Evolutionary conservation across 2,888 invertebrate species (phyloP), one percentile per base, ranked within the genome.

Genomic region (Idaea biselata): DNA sequence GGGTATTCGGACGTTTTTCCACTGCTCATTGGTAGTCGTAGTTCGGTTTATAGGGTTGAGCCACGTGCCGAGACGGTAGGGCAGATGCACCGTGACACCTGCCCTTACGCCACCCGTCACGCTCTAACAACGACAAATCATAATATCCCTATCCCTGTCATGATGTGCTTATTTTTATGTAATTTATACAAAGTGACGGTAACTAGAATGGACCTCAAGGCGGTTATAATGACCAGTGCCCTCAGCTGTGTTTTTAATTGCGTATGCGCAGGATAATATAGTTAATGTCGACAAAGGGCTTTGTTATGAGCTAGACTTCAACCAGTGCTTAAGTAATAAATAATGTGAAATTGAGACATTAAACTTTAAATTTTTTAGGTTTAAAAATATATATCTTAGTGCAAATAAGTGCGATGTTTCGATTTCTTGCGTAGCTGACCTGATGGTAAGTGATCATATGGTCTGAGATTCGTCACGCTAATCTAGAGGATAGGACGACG

Each of bases 11-110:
- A 81, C 81, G 87, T 91, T 90, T 87, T 44, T 84, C 87, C 82
- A 81, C 74, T 64, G 62, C 53, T 44, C 76, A 77, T 72, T 78
- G 76, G 80, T 72, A 79, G 79, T 75, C 75, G 78, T 74, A 79
- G 84, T 85, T 86, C 84, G 86, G 80, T 78, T 84, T 83, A 83
- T 88, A 88, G 91, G 91, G 91, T 88, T 83, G 87, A 81, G 85
- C 88, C 91, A 90, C 91, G 91, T 90, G 91, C 90, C 88, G 81
- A 44, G 44, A 77, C 81, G 75, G 79, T 77, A 77, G 73, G 80
- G 91, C 91, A 91, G 91, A 91, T 91, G 91, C 89, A 74, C 79
- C 81, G 83, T 89, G 91, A 92, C 91, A 92, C 91, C 91, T 92
- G 91, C 91, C 91, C 86, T 86, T 80, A 87, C 85, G 77, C 80